Evolutionary conservation across 2,113 vertebrate genomes (phyloP).

Genomic region (Syrmaticus mikado): DNA sequence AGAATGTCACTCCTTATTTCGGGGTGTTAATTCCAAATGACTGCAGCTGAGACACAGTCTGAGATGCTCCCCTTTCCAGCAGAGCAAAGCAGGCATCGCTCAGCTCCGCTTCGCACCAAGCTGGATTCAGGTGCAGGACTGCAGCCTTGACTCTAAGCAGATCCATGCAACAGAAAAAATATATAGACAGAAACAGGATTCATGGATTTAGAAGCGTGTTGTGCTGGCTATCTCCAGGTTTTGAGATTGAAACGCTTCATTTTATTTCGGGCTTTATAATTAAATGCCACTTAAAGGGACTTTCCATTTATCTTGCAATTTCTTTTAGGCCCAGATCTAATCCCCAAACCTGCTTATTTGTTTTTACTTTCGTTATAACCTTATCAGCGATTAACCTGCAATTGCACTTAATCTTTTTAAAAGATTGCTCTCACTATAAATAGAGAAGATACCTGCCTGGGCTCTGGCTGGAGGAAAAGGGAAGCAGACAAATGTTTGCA

Average conservation of each 20-base stretch:
- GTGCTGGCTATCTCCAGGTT: not conserved
- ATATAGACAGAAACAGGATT: not conserved
- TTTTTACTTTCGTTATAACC: conserved; percentile 45
- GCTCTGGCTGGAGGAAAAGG: not conserved
- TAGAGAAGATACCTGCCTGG: not conserved
- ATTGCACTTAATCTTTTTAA: conserved; percentile 52
- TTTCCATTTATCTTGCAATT: conserved; percentile 17
- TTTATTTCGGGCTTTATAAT: conserved; percentile 40
- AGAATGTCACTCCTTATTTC: too few species aligned
- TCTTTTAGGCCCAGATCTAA: conserved; percentile 17
- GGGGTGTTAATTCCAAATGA: not conserved
- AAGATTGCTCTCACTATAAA: conserved; percentile 37
- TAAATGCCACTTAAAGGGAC: not conserved
- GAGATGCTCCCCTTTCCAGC: too few species aligned
- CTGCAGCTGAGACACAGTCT: too few species aligned
- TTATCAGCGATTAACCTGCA: conserved; percentile 62
- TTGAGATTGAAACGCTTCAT: not conserved
- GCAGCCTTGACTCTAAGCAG: not conserved
- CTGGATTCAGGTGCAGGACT: not conserved
- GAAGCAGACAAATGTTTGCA: not conserved
- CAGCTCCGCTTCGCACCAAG: not conserved
- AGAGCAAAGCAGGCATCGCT: not conserved
- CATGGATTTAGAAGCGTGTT: not conserved
- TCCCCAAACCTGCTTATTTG: conserved; percentile 41
- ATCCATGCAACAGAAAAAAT: not conserved